Evolutionary conservation across 2,888 invertebrate genomes (phyloP).

Genomic region (Cremastinae sp.): DNA sequence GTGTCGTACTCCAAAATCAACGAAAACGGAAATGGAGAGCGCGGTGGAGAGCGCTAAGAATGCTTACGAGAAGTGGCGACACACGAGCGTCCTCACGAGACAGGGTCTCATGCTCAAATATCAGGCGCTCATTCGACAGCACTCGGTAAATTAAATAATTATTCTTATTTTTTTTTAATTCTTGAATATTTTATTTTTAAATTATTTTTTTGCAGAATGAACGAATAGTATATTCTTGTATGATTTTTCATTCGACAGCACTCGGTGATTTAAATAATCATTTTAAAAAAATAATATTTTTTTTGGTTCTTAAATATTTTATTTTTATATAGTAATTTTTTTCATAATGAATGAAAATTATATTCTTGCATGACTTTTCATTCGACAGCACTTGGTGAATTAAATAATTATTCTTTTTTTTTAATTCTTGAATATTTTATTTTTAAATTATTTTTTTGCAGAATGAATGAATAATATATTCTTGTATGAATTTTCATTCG

Average conservation of each 20-base stretch:
- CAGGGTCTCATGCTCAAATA: constrained; percentile 95
- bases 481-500: no score
- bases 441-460: no score
- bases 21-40: constrained; percentile 92
- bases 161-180: no score
- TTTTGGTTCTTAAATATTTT: no score
- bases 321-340: not conserved
- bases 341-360: not conserved
- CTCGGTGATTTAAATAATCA: constrained; percentile 4
- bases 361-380: no score
- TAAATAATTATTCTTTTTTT: no score
- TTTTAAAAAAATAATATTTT: constrained; percentile 7
- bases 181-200: not conserved
- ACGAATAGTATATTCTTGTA: no score
- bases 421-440: not conserved
- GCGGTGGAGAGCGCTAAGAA: constrained; percentile 93
- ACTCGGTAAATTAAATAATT: constrained; percentile 75
- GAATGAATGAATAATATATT: no score
- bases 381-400: not conserved
- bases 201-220: no score
- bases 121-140: constrained; percentile 78
- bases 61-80: constrained; percentile 90
- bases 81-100: constrained; percentile 94
- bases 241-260: constrained; percentile 75
- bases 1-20: constrained; percentile 92